Conservation (phyloP, 2,888 invertebrate genomes). For the Morpho helenor region DNA sequence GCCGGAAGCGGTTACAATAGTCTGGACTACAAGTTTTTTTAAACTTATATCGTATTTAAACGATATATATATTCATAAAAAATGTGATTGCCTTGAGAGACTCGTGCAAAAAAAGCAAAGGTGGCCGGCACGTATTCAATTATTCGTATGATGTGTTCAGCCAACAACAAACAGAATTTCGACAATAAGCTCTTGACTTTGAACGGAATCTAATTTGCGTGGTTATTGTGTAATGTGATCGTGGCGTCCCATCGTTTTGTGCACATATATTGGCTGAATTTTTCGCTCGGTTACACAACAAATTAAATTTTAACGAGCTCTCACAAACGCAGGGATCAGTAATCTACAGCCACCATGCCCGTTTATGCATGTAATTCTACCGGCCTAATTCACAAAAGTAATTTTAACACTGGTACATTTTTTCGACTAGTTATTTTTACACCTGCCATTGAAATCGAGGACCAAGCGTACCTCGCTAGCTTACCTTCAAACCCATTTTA, state of each 20-base stretch:
- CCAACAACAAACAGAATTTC: constrained; percentile 66
- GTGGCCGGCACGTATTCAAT: constrained; percentile 66
- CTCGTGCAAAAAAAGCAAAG: constrained; percentile 48
- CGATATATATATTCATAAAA: constrained; percentile 8
- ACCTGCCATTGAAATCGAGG: constrained; percentile 29
- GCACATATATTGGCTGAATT: constrained; percentile 57
- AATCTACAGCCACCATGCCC: constrained; percentile 48
- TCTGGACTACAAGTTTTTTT: constrained; percentile 3
- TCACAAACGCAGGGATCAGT: constrained; percentile 55
- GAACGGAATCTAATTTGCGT: constrained; percentile 77
- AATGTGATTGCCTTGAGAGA: constrained; percentile 18
- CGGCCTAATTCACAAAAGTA: constrained; percentile 44
- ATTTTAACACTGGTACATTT: constrained; percentile 10
- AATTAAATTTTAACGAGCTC: constrained; percentile 75
- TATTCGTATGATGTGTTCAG: constrained; percentile 64
- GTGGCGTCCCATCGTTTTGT: constrained; percentile 53
- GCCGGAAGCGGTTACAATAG: constrained; percentile 8
- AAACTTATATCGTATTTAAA: constrained; percentile 5
- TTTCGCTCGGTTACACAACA: constrained; percentile 76
- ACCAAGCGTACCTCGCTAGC: constrained; percentile 31
- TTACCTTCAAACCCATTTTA: constrained; percentile 39
- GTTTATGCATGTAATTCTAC: constrained; percentile 68
- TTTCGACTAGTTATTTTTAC: constrained; percentile 27
- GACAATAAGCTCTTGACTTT: constrained; percentile 76
- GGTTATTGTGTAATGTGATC: constrained; percentile 76